Base-by-base conservation (phyloP, 2,888 invertebrate genomes). In the Drosophila acutilabella region DNA sequence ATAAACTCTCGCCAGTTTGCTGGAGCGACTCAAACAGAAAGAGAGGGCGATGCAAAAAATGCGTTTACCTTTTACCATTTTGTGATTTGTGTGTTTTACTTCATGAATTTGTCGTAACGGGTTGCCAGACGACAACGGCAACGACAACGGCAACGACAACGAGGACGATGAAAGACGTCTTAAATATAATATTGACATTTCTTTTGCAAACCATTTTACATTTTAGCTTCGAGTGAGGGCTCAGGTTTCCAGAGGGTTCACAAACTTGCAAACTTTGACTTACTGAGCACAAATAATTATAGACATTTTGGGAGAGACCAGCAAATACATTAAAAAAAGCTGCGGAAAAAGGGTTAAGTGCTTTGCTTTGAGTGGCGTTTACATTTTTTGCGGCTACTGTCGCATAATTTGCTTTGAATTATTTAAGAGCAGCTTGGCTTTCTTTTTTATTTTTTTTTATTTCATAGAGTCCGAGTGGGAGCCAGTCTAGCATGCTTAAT, bases 171-270 rank as follows among this genome's bases (percentile, higher is more conserved):
- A 70, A 74, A 62, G 78, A 62, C 75, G 76, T 81, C 80, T 85
- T 87, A 85, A 87, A 85, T 87, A 84, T 84, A 87, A 85, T 87
- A 85, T 87, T 85, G 85, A 80, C 85, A 85, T 80, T 84, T 85
- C 77, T 80, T 76, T 78, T 69, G 72, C 78, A 65, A 66, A 65
- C 69, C 66, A 47, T 54, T 76, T 74, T 64, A 38, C 57, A 42
- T 60, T 73, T 57, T 64, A 30, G 26, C 58, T 7, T 2, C 13
- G 36, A 36, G 13, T 13, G n/a, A 36, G 20, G 14, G 53, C 64
- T 68, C 80, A 71, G 69, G 72, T 78, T 75, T 73, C 68, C 71
- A 68, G 41, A 45, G 59, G 68, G 68, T 68, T 67, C 54, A 62
- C 78, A 74, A 78, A 84, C 85, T 84, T 54, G 68, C 80, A 71